These are phyloP conservation scores for Bactericera cockerelli DNA, from an alignment of 1,140 invertebrate species.

Conservation along the genomic window DNA sequence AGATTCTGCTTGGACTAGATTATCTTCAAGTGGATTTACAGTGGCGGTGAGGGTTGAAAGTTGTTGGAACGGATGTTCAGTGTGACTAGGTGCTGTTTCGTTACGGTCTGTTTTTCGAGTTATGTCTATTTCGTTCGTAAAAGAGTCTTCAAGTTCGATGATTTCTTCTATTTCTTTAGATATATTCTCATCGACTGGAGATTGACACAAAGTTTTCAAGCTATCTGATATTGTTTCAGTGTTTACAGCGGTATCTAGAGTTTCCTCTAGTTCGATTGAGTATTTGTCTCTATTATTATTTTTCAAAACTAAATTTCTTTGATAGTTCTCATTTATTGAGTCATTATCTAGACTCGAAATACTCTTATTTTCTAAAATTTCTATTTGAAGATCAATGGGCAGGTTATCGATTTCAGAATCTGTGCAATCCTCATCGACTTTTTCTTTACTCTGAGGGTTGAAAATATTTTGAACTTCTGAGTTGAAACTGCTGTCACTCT, in stretches of 20 bases:
- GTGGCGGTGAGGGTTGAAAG: too few relatives aligned
- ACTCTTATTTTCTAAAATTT: slow-evolving; percentile 1
- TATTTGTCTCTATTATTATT: neutral
- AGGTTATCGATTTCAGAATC: neutral
- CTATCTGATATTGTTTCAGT: neutral
- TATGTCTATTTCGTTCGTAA: too few relatives aligned
- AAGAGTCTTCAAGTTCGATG: too few relatives aligned
- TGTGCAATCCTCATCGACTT: neutral
- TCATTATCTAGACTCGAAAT: neutral
- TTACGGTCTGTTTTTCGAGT: too few relatives aligned
- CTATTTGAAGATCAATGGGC: neutral
- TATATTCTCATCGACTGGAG: too few relatives aligned
- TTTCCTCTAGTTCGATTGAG: neutral
- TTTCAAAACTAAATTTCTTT: neutral
- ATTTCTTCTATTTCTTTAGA: too few relatives aligned
- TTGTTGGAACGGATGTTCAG: too few relatives aligned
- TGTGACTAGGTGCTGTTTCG: too few relatives aligned
- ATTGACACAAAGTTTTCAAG: too few relatives aligned
- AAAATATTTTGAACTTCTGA: neutral
- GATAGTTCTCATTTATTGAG: neutral
- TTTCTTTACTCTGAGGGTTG: neutral
- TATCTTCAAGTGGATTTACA: too few relatives aligned
- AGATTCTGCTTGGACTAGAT: too few relatives aligned
- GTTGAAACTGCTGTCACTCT: slow-evolving; percentile 4
- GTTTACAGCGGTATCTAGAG: neutral